Conservation (phyloP, 1,140 invertebrate genomes). For the Asobara japonica region DNA sequence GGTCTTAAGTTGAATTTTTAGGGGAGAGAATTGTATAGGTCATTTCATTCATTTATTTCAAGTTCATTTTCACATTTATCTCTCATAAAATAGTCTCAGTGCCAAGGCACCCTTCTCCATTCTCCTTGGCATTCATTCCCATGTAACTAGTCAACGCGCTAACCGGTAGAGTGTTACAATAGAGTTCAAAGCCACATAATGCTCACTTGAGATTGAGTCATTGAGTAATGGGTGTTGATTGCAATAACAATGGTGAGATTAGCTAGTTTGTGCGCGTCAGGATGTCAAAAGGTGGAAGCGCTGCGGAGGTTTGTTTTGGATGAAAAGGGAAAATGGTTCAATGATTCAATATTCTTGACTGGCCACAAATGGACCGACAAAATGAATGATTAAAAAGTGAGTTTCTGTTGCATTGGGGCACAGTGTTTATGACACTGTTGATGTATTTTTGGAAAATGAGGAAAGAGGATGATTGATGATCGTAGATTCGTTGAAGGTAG, state of each 20-base stretch:
- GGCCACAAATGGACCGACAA: not conserved
- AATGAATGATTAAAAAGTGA: not conserved
- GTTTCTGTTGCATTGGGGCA: not conserved
- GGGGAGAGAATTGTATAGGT: too few species aligned
- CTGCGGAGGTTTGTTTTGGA: too few species aligned
- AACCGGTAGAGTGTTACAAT: not conserved
- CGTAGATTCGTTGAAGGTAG: too few species aligned
- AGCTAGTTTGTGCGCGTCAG: too few species aligned
- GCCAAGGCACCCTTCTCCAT: not conserved
- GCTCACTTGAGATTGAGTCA: not conserved
- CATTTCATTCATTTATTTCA: too few species aligned
- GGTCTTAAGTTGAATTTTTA: too few species aligned
- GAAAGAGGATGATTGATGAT: too few species aligned
- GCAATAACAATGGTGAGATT: not conserved
- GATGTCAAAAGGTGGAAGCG: too few species aligned
- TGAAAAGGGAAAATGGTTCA: not conserved
- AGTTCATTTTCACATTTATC: not conserved
- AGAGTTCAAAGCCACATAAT: conserved; percentile 48
- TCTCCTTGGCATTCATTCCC: conserved; percentile 33
- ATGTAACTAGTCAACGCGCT: conserved; percentile 25
- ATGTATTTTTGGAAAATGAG: too few species aligned
- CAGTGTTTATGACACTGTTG: not conserved
- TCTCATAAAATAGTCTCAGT: not conserved
- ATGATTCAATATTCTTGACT: not conserved
- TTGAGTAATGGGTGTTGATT: not conserved